A percentile compares a stretch with the other conserved stretches of the same genome.
These are phyloP conservation scores for Carpatolechia fugitivella DNA, from an alignment of 2,888 invertebrate genomes.

Conservation along the genomic window DNA sequence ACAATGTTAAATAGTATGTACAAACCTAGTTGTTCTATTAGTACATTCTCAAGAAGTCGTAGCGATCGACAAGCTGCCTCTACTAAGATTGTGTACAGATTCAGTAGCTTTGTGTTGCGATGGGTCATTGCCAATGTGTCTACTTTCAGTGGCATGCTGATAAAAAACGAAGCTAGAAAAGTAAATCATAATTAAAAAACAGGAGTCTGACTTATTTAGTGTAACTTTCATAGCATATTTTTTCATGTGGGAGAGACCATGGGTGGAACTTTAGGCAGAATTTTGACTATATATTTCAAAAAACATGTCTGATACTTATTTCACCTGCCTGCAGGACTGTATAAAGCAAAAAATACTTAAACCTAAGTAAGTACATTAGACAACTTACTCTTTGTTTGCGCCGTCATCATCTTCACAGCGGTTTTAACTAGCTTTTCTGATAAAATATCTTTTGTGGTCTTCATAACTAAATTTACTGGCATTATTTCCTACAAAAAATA, in stretches of 20 bases:
- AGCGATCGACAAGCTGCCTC: conserved; percentile 87
- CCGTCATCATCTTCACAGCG: conserved; percentile 79
- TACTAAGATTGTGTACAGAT: conserved; percentile 85
- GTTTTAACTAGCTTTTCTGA: conserved; percentile 75
- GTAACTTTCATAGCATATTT: no score
- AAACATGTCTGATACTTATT: no score
- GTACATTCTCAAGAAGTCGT: conserved; percentile 81
- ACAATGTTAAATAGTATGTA: conserved; percentile 7
- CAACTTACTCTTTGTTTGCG: conserved; percentile 81
- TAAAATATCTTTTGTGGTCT: conserved; percentile 79
- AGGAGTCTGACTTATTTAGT: no score
- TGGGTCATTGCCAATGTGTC: conserved; percentile 87
- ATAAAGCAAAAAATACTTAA: no score
- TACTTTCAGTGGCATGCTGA: conserved; percentile 82
- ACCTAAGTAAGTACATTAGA: no score
- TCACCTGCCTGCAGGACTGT: no score
- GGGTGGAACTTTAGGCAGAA: no score
- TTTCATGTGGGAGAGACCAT: no score
- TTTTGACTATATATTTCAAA: no score
- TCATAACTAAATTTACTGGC: conserved; percentile 80
- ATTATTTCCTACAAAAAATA: conserved; percentile 75
- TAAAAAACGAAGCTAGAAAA: conserved; percentile 65
- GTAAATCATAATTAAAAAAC: background rate
- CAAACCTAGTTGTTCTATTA: conserved; percentile 79
- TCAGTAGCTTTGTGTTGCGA: conserved; percentile 80